These are phyloP conservation scores for Spheniscus humboldti DNA, from an alignment of 2,797 vertebrate species.

Conservation along the genomic window DNA sequence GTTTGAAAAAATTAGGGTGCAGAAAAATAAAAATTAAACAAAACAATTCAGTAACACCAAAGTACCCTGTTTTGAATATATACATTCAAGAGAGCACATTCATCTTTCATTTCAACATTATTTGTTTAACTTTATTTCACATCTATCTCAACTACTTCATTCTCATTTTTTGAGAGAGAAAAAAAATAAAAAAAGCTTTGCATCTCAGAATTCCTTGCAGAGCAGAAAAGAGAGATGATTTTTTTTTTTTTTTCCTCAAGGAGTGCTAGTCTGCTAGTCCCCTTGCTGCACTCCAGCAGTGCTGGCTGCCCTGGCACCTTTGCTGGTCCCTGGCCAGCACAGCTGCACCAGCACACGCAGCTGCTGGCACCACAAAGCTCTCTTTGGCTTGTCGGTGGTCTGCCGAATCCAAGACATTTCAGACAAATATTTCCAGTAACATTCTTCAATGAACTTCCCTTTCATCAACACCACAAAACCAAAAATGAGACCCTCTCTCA, in stretches of 20 bases:
- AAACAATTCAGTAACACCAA: not conserved
- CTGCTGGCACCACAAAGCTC: not conserved
- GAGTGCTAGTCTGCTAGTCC: fast-evolving
- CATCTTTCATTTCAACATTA: not conserved
- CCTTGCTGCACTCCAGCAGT: not conserved
- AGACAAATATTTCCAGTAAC: not conserved
- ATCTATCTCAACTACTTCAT: not conserved
- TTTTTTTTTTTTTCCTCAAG: no score
- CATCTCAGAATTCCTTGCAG: not conserved
- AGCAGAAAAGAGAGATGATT: not conserved
- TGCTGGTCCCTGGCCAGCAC: not conserved
- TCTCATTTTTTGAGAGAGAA: not conserved
- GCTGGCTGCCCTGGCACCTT: not conserved
- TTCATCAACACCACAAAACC: not conserved
- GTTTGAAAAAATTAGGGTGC: not conserved
- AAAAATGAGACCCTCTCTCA: fast-evolving
- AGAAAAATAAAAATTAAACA: not conserved
- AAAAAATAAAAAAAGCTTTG: not conserved
- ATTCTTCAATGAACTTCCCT: not conserved
- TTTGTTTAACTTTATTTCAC: not conserved
- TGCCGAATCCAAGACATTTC: not conserved
- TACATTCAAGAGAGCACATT: not conserved
- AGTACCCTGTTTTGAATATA: not conserved
- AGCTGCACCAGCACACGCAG: fast-evolving
- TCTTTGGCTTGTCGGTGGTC: not conserved